A percentile compares a stretch with the other conserved stretches of the same genome.
These are phyloP conservation scores for Mormyrops boulengeri DNA, from an alignment of 2,797 vertebrate genomes.

Conservation along the genomic window DNA sequence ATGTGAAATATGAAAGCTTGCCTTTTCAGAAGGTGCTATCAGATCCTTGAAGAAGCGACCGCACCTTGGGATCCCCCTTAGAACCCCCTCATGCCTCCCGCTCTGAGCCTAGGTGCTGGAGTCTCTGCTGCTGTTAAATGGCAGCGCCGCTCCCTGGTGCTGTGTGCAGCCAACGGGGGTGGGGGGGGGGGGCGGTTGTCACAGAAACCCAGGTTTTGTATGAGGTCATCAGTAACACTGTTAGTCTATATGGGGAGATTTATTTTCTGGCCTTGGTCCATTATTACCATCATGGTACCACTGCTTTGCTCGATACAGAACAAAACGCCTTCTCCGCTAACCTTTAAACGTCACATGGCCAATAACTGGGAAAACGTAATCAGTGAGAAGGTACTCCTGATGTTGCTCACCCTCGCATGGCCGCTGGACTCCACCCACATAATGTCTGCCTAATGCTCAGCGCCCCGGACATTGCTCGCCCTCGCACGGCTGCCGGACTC, in stretches of 20 bases:
- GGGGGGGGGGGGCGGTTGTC: conserved; percentile 38
- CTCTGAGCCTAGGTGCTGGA: background rate
- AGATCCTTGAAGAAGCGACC: conserved; percentile 13
- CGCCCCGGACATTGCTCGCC: too few relatives aligned
- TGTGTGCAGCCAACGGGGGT: conserved; percentile 18
- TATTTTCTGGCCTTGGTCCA: conserved; percentile 22
- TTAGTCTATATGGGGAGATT: conserved; percentile 11
- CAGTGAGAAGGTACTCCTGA: background rate
- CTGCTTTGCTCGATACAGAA: conserved; percentile 26
- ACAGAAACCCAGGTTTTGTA: conserved; percentile 34
- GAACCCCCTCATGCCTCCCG: background rate
- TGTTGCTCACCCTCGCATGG: background rate
- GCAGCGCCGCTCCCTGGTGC: background rate
- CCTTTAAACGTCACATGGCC: conserved; percentile 40
- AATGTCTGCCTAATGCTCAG: too few relatives aligned
- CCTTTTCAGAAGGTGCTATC: background rate
- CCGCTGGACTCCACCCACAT: too few relatives aligned
- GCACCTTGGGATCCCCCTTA: conserved; percentile 10
- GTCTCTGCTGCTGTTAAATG: background rate
- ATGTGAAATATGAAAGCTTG: background rate
- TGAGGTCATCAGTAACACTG: conserved; percentile 32
- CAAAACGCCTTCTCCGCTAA: conserved; percentile 30
- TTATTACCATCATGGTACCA: conserved; percentile 27
- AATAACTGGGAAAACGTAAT: conserved; percentile 13
- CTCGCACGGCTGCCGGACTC: too few relatives aligned